Conservation (phyloP, 2,113 vertebrate genomes). For the Tauraco erythrolophus region DNA sequence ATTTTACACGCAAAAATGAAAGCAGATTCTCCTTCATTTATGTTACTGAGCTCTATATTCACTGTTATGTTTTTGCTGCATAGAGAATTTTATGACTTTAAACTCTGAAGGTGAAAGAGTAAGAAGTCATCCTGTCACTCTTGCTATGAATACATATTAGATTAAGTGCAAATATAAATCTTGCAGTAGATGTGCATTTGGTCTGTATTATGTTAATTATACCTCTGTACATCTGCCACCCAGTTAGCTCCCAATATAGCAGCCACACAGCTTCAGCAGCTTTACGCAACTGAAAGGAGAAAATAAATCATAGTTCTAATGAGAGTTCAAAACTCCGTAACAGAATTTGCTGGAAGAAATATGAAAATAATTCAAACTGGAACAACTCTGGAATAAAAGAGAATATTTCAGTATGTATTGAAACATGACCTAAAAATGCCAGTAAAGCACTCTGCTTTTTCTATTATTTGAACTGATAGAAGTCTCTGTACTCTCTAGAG, state of each 20-base stretch:
- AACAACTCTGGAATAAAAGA: conserved; percentile 31
- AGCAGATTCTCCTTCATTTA: neutral
- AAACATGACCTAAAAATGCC: conserved; percentile 60
- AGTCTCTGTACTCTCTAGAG: neutral
- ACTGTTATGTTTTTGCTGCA: neutral
- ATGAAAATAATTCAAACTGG: conserved; percentile 42
- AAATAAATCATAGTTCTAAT: conserved; percentile 29
- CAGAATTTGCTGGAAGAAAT: conserved; percentile 43
- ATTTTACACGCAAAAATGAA: neutral
- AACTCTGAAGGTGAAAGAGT: conserved; percentile 7
- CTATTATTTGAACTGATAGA: conserved; percentile 38
- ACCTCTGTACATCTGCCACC: conserved; percentile 10
- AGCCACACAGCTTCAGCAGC: neutral
- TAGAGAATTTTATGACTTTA: neutral
- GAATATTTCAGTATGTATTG: conserved; percentile 52
- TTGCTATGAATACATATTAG: neutral
- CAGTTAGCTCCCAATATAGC: conserved; percentile 25
- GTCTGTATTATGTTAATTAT: conserved; percentile 26
- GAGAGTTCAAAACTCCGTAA: conserved; percentile 5
- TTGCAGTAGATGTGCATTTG: neutral
- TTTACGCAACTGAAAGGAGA: conserved; percentile 16
- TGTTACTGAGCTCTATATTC: neutral
- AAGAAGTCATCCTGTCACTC: neutral
- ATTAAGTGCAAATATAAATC: conserved; percentile 7
- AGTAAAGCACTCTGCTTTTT: conserved; percentile 13